These are phyloP conservation scores for Parapsyche elsis DNA, from an alignment of 1,140 invertebrate genomes.

Conservation along the genomic window DNA sequence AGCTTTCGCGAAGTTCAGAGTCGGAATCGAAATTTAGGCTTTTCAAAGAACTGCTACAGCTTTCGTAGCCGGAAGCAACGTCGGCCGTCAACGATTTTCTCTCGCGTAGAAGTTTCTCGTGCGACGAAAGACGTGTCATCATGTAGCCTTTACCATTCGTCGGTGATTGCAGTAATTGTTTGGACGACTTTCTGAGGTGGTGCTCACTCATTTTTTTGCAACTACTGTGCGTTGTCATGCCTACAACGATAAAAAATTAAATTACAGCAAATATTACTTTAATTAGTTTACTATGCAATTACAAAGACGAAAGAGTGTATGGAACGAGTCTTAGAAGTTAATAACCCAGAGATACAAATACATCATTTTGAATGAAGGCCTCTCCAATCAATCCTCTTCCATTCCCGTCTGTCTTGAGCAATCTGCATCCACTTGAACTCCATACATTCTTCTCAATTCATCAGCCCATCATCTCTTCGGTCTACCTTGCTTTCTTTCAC, in stretches of 20 bases:
- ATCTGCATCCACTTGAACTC: no score
- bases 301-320: no score
- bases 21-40: slow-evolving; percentile 66
- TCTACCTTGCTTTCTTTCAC: no score
- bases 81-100: background rate
- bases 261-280: no score
- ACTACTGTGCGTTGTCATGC: slow-evolving; percentile 33
- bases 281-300: no score
- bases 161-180: slow-evolving; percentile 63
- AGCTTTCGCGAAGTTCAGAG: slow-evolving; percentile 59
- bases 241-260: background rate
- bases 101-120: background rate
- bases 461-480: no score
- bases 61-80: slow-evolving; percentile 60
- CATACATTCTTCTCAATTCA: no score
- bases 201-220: slow-evolving; percentile 8
- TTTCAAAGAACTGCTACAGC: slow-evolving; percentile 66
- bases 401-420: no score
- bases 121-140: slow-evolving; percentile 57
- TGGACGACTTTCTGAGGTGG: background rate
- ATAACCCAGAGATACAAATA: no score
- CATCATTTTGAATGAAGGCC: no score
- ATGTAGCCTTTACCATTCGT: slow-evolving; percentile 64
- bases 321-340: no score
- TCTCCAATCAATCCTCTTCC: no score